Evolutionary conservation across 2,888 invertebrate genomes (phyloP).

Genomic region (Aspidiotus rigidus): DNA sequence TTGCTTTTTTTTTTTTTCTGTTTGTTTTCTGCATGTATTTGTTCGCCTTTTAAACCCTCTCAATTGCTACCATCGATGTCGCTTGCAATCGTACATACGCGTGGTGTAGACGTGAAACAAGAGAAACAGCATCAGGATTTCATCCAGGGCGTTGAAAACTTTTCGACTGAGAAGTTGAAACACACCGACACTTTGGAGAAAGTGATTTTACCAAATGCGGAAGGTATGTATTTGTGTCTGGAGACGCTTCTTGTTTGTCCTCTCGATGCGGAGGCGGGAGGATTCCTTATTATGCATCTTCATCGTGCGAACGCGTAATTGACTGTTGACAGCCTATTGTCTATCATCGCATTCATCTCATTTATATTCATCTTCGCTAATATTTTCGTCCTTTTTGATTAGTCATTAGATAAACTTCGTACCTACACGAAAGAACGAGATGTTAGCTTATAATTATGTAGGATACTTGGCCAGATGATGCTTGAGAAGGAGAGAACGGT

Average conservation of each 20-base stretch:
- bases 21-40: background rate
- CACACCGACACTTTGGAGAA: slow-evolving; percentile 86
- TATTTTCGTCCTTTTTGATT: too few relatives aligned
- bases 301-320: too few relatives aligned
- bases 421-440: too few relatives aligned
- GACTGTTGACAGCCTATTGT: too few relatives aligned
- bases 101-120: slow-evolving; percentile 38
- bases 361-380: too few relatives aligned
- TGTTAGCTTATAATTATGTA: too few relatives aligned
- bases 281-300: too few relatives aligned
- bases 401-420: too few relatives aligned
- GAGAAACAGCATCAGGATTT: slow-evolving; percentile 52
- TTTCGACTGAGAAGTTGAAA: slow-evolving; percentile 77
- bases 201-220: slow-evolving; percentile 81
- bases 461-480: too few relatives aligned
- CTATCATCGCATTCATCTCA: too few relatives aligned
- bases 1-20: background rate
- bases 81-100: background rate
- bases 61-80: background rate
- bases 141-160: slow-evolving; percentile 83
- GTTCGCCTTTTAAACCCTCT: background rate
- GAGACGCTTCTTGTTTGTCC: background rate
- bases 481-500: too few relatives aligned
- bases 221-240: slow-evolving; percentile 57
- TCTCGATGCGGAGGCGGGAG: background rate